Evolutionary conservation across 2,797 vertebrate genomes (phyloP).

Genomic region (Neostethus bicornis): DNA sequence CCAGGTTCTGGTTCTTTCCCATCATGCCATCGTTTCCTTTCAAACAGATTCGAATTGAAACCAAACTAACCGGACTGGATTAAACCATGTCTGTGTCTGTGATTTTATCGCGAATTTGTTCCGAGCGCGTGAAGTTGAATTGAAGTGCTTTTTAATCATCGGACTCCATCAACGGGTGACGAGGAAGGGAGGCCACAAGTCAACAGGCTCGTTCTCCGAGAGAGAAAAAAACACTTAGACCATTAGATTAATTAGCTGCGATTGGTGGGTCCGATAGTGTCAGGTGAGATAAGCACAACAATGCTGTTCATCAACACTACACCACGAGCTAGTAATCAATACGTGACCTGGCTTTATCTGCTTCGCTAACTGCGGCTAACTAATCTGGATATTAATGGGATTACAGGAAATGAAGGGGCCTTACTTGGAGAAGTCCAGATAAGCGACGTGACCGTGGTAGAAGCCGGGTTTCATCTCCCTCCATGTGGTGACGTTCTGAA

Average conservation of each 20-base stretch:
- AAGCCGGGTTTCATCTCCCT: slow-evolving; percentile 96
- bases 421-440: slow-evolving; percentile 95
- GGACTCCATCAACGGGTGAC: slow-evolving; percentile 15
- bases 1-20: too few relatives aligned
- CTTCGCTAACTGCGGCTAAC: slow-evolving; percentile 46
- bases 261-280: slow-evolving; percentile 57
- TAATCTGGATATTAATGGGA: slow-evolving; percentile 62
- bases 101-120: too few relatives aligned
- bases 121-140: too few relatives aligned
- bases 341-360: slow-evolving; percentile 54
- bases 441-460: slow-evolving; percentile 95
- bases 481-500: slow-evolving; percentile 95
- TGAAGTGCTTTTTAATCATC: slow-evolving; percentile 13
- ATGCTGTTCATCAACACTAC: slow-evolving; percentile 65
- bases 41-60: too few relatives aligned
- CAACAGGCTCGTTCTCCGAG: slow-evolving; percentile 23
- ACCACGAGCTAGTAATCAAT: slow-evolving; percentile 57
- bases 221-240: slow-evolving; percentile 37
- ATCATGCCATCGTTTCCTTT: too few relatives aligned
- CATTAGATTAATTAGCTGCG: slow-evolving; percentile 68
- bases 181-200: neutral
- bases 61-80: too few relatives aligned
- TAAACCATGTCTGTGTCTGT: too few relatives aligned
- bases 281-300: slow-evolving; percentile 63
- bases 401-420: slow-evolving; percentile 62